Conservation (phyloP, 2,888 invertebrate species). For the Sthenelais limicola region DNA sequence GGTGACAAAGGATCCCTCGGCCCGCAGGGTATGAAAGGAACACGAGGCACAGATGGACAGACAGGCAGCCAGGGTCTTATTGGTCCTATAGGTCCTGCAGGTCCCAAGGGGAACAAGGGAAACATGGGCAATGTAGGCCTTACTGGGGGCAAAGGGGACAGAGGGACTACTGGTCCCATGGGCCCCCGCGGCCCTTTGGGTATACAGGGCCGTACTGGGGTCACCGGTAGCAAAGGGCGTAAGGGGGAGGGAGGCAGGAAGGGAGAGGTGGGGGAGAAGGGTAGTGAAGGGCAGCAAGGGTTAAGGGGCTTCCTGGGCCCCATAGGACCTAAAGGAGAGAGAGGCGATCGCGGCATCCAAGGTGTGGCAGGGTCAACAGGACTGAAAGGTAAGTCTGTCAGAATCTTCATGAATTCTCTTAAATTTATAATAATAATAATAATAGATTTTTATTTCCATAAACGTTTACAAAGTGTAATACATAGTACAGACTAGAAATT, state of each 20-base stretch:
- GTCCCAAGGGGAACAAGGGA: slow-evolving; percentile 65
- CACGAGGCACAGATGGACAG: slow-evolving; percentile 19
- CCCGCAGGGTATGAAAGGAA: slow-evolving; percentile 39
- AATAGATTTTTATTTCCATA: too few species aligned
- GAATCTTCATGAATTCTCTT: too few species aligned
- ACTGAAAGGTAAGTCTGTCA: slow-evolving; percentile 17
- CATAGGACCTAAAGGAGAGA: slow-evolving; percentile 48
- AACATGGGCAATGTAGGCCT: background rate
- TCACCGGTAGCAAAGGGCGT: background rate
- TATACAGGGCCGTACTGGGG: slow-evolving; percentile 7
- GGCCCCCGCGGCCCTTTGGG: slow-evolving; percentile 55
- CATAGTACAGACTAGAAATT: too few species aligned
- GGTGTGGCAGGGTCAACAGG: slow-evolving; percentile 49
- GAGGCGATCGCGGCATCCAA: slow-evolving; percentile 44
- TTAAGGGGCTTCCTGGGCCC: slow-evolving; percentile 47
- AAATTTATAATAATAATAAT: too few species aligned
- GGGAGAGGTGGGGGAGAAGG: background rate
- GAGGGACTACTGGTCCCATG: slow-evolving; percentile 78
- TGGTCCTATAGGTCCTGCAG: slow-evolving; percentile 53
- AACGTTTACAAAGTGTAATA: too few species aligned
- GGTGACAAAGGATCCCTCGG: slow-evolving; percentile 43
- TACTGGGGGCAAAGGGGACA: background rate
- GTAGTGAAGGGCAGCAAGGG: slow-evolving; percentile 34
- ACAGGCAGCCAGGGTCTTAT: slow-evolving; percentile 54
- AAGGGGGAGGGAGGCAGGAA: slow-evolving; percentile 9